Percentiles rank a stretch among this genome's conserved stretches.
phyloP scores from a whole-genome alignment of 2,113 vertebrate genomes.

The Muntiacus reevesi region DNA sequence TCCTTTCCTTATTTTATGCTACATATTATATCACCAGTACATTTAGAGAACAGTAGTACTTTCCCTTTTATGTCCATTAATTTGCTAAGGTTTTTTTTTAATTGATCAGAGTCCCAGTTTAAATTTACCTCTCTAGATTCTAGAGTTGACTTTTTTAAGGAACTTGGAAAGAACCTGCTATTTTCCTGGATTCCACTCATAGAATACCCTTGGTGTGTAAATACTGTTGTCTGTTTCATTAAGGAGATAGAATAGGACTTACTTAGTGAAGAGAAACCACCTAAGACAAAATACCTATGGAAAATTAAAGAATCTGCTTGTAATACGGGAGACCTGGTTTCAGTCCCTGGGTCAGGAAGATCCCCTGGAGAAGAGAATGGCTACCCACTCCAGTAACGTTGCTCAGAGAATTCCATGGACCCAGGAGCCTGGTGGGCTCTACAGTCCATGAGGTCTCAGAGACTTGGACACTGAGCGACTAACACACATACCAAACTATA shows the following conservation, averaged over 20 bases:
- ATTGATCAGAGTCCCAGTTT: not conserved
- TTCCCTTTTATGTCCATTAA: not conserved
- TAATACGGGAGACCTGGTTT: not conserved
- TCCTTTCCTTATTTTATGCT: not conserved
- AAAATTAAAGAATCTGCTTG: not conserved
- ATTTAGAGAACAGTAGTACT: not conserved
- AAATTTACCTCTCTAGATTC: not conserved
- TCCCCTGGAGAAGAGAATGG: not conserved
- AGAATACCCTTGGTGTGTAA: not conserved
- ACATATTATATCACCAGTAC: not conserved
- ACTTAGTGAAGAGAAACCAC: not conserved
- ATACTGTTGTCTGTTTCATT: not conserved
- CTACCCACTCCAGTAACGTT: not conserved
- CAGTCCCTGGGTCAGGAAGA: not conserved
- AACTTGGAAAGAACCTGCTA: not conserved
- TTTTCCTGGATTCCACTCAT: not conserved
- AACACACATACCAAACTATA: not conserved
- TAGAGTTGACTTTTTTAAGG: conserved; percentile 37
- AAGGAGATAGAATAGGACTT: not conserved
- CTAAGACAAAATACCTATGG: not conserved
- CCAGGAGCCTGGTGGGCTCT: not conserved
- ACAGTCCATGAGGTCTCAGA: not conserved
- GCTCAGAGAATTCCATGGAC: not conserved
- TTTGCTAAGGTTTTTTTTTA: not conserved
- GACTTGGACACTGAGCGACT: not conserved